phyloP scores from a whole-genome alignment of 2,888 invertebrate species.

The Megalurothrips usitatus region DNA sequence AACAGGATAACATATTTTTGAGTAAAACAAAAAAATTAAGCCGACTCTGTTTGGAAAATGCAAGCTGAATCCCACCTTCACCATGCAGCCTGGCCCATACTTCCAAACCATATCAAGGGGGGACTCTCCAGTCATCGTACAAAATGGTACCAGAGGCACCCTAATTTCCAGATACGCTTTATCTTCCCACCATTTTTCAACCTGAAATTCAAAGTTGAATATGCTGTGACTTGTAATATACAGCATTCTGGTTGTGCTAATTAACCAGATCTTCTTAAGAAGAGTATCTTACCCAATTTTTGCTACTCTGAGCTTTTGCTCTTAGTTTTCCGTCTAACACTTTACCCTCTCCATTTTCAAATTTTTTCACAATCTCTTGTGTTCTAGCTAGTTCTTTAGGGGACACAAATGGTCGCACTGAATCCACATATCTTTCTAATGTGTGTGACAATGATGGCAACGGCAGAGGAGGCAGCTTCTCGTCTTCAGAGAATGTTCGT shows the following conservation, averaged over 20 bases:
- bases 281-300: slow-evolving; percentile 51
- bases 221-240: background rate
- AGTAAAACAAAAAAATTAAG: background rate
- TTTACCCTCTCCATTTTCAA: slow-evolving; percentile 50
- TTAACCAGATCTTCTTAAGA: background rate
- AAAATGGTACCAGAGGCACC: slow-evolving; percentile 50
- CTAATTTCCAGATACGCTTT: slow-evolving; percentile 52
- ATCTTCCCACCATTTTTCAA: slow-evolving; percentile 56
- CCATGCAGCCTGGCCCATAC: slow-evolving; percentile 33
- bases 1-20: slow-evolving; percentile 33
- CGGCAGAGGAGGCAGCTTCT: slow-evolving; percentile 52
- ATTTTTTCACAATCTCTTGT: slow-evolving; percentile 48
- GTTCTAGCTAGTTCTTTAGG: slow-evolving; percentile 49
- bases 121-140: slow-evolving; percentile 48
- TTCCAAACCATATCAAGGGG: slow-evolving; percentile 35
- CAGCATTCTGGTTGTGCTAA: background rate
- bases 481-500: slow-evolving; percentile 52
- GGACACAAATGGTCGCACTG: slow-evolving; percentile 50
- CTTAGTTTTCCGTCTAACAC: slow-evolving; percentile 49
- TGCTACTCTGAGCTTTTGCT: slow-evolving; percentile 46
- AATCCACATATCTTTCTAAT: slow-evolving; percentile 52
- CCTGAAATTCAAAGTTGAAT: slow-evolving; percentile 33
- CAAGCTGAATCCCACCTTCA: slow-evolving; percentile 32
- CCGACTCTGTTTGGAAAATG: background rate
- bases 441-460: slow-evolving; percentile 52